Conservation (phyloP, 2,888 invertebrate species). For the Keiferia lycopersicella region DNA sequence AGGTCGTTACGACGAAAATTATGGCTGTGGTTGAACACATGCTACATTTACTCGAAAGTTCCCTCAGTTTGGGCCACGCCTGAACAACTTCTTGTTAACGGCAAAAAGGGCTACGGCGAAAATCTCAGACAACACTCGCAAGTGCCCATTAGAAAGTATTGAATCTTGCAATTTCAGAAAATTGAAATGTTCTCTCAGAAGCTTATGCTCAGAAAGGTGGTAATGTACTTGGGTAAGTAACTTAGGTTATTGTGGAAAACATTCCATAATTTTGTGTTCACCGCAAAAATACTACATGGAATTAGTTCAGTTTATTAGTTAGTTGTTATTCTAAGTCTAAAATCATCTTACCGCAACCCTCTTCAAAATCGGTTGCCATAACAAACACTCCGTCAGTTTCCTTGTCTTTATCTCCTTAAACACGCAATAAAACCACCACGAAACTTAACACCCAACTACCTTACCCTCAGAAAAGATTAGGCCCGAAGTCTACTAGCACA, state of each 20-base stretch:
- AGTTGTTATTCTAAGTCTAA: not conserved
- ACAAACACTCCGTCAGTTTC: not conserved
- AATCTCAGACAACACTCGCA: conserved; percentile 36
- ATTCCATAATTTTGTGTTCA: too few relatives aligned
- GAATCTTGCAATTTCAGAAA: not conserved
- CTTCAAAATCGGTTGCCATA: not conserved
- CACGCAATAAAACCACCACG: conserved; percentile 18
- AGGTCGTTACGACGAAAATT: conserved; percentile 75
- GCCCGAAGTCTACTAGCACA: conserved; percentile 27
- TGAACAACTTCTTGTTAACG: conserved; percentile 69
- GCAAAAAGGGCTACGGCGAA: conserved; percentile 56
- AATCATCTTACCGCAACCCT: not conserved
- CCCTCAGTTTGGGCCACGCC: conserved; percentile 56
- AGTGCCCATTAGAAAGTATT: conserved; percentile 5
- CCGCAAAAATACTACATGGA: too few relatives aligned
- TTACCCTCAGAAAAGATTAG: conserved; percentile 24
- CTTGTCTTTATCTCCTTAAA: conserved; percentile 27
- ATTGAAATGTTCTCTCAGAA: not conserved
- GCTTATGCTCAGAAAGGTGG: not conserved
- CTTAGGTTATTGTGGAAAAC: not conserved
- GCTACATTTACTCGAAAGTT: conserved; percentile 78
- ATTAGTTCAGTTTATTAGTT: too few relatives aligned
- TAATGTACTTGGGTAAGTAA: not conserved
- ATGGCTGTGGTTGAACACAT: conserved; percentile 78
- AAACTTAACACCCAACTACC: conserved; percentile 23